A percentile compares a stretch with the other conserved stretches of the same genome.
These are phyloP conservation scores for Stramonita haemastoma DNA, from an alignment of 2,888 invertebrate species.

Conservation along the genomic window DNA sequence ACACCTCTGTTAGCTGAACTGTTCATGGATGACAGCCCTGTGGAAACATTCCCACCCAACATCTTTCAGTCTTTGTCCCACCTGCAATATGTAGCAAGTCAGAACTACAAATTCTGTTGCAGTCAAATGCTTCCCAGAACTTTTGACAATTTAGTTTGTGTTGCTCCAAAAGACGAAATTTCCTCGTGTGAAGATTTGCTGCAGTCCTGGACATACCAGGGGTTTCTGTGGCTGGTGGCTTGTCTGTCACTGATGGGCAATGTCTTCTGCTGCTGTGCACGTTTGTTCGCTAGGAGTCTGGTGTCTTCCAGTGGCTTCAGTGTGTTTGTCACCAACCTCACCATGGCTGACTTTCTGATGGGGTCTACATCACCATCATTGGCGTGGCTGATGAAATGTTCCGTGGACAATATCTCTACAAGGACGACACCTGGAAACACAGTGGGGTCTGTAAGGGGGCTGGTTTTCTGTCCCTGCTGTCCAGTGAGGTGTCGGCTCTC, in stretches of 20 bases:
- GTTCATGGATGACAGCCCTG: not conserved
- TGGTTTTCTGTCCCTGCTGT: not conserved
- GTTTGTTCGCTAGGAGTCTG: not conserved
- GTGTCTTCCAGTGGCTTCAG: not conserved
- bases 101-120: not conserved
- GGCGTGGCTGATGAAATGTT: not conserved
- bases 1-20: not conserved
- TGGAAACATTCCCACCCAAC: not conserved
- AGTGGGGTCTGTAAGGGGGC: not conserved
- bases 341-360: conserved; percentile 8
- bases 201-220: not conserved
- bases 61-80: not conserved
- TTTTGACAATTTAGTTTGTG: not conserved
- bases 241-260: not conserved
- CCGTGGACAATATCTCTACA: not conserved
- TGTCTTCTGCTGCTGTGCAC: not conserved
- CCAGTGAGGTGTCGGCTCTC: conserved; percentile 1
- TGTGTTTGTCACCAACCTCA: not conserved
- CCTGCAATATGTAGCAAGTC: not conserved
- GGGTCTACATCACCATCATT: not conserved
- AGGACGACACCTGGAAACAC: not conserved
- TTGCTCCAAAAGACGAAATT: not conserved
- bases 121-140: not conserved
- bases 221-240: not conserved
- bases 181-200: conserved; percentile 7